Conservation (phyloP, 2,797 vertebrate species). For the Silurus lanzhouensis region DNA sequence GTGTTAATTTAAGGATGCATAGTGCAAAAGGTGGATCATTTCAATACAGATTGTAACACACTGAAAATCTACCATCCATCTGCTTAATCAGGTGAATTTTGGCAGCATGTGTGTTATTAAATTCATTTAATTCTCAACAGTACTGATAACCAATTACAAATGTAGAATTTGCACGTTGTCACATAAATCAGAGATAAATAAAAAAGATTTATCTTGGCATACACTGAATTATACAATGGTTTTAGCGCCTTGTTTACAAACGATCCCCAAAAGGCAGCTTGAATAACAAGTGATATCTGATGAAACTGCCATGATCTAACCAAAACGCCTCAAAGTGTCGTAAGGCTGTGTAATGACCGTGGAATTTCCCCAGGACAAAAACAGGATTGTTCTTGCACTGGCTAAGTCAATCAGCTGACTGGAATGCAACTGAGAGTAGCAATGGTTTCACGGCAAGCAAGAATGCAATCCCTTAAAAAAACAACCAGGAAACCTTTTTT, state of each 20-base stretch:
- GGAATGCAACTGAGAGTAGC: background rate
- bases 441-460: conserved; percentile 2
- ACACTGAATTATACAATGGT: background rate
- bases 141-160: background rate
- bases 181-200: background rate
- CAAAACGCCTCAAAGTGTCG: background rate
- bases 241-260: background rate
- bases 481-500: background rate
- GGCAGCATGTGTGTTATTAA: background rate
- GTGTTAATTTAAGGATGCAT: background rate
- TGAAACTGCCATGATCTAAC: background rate
- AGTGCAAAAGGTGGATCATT: background rate
- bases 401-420: background rate
- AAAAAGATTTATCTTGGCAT: background rate
- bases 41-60: background rate
- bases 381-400: conserved; percentile 17
- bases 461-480: background rate
- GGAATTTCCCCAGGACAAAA: conserved; percentile 14
- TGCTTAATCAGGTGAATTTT: background rate
- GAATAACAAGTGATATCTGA: background rate
- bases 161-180: too few species aligned
- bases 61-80: background rate
- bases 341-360: background rate
- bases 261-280: background rate
- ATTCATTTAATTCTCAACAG: background rate